These are phyloP conservation scores for Pterophyllum scalare DNA, from an alignment of 2,113 vertebrate species.

Conservation along the genomic window DNA sequence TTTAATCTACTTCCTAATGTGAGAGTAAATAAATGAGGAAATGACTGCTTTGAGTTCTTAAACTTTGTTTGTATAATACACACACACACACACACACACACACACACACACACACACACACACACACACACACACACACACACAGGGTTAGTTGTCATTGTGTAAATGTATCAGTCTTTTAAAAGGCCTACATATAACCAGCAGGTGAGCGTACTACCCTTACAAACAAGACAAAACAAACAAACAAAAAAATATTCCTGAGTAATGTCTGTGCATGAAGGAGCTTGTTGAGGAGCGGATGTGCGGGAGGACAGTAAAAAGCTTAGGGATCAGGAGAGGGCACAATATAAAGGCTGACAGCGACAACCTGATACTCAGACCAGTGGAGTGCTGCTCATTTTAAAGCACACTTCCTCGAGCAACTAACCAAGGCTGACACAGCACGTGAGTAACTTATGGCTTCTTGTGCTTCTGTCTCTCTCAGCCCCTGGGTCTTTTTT, in stretches of 20 bases:
- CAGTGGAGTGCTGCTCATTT: constrained; percentile 50
- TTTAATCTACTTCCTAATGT: background rate
- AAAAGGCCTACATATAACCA: background rate
- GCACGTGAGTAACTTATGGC: constrained; percentile 58
- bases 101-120: background rate
- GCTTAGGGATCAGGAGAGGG: constrained; percentile 40
- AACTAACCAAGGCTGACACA: constrained; percentile 43
- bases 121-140: too few species aligned
- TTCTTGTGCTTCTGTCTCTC: constrained; percentile 4
- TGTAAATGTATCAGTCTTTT: background rate
- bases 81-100: background rate
- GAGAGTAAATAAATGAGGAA: background rate
- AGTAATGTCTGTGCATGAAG: constrained; percentile 52
- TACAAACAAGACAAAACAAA: constrained; percentile 41
- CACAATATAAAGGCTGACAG: constrained; percentile 71
- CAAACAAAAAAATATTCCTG: constrained; percentile 22
- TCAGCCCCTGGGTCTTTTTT: background rate
- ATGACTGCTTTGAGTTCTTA: background rate
- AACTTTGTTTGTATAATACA: background rate
- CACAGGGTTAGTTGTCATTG: background rate
- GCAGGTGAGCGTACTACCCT: constrained; percentile 1
- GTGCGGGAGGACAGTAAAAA: constrained; percentile 70
- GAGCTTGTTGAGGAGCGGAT: constrained; percentile 63
- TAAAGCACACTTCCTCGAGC: constrained; percentile 36
- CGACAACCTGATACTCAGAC: constrained; percentile 53